Conservation (phyloP, 2,113 vertebrate genomes). For the Calidris pygmaea region DNA sequence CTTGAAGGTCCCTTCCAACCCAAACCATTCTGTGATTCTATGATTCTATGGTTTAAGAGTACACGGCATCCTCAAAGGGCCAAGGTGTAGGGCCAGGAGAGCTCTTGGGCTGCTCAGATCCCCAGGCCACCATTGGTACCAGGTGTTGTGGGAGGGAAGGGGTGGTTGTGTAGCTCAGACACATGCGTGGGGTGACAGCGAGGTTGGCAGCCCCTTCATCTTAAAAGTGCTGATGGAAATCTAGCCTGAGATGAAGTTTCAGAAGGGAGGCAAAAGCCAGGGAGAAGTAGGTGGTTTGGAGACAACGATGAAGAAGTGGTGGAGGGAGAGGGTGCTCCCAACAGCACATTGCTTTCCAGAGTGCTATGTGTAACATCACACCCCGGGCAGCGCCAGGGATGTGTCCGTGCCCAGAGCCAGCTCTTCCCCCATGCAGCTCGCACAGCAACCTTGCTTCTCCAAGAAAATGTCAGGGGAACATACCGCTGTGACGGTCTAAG, state of each 20-base stretch:
- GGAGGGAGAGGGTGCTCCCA: background rate
- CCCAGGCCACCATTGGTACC: background rate
- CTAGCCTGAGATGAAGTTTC: background rate
- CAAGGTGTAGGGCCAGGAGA: background rate
- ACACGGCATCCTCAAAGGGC: background rate
- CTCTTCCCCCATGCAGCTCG: conserved; percentile 7
- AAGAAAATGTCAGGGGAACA: conserved; percentile 47
- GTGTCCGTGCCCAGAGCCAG: background rate
- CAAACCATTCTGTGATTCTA: too few species aligned
- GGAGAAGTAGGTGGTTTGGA: background rate
- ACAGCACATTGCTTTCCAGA: background rate
- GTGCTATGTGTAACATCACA: background rate
- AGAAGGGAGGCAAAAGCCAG: background rate
- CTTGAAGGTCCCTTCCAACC: too few species aligned
- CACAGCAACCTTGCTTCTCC: background rate
- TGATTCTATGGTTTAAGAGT: background rate
- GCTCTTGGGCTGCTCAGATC: background rate
- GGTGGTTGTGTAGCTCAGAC: background rate
- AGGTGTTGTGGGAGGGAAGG: background rate
- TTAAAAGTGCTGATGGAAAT: background rate
- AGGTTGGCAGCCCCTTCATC: background rate
- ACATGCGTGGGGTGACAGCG: background rate
- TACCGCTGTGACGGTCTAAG: background rate
- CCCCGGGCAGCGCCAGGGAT: background rate
- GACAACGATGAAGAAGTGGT: background rate